These are phyloP conservation scores for Sisor rabdophorus DNA, from an alignment of 2,113 vertebrate species.

Conservation along the genomic window DNA sequence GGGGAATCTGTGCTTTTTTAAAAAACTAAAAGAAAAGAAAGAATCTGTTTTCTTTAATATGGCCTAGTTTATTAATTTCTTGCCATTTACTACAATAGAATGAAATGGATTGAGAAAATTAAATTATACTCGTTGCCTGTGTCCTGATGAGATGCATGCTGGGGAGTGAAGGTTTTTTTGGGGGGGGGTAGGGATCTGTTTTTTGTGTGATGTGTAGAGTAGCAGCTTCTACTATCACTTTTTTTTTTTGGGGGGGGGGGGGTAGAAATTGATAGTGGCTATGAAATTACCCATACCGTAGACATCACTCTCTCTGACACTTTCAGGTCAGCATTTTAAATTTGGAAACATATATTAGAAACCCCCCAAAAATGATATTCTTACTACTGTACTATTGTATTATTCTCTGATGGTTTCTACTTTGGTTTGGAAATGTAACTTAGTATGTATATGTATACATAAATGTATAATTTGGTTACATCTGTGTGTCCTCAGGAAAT, in stretches of 20 bases:
- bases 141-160: constrained; percentile 21
- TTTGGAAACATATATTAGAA: constrained; percentile 24
- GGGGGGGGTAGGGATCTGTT: too few relatives aligned
- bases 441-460: constrained; percentile 50
- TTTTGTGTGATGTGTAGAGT: constrained; percentile 35
- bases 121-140: constrained; percentile 19
- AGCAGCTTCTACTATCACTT: constrained; percentile 30
- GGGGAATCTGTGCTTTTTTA: constrained; percentile 31
- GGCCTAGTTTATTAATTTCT: constrained; percentile 24
- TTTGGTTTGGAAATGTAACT: constrained; percentile 50
- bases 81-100: constrained; percentile 35
- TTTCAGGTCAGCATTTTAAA: constrained; percentile 36
- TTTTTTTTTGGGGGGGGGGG: too few relatives aligned
- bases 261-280: constrained; percentile 16
- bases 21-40: neutral
- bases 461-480: constrained; percentile 55
- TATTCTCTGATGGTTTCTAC: constrained; percentile 29
- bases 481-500: constrained; percentile 20
- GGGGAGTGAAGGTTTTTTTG: constrained; percentile 26
- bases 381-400: constrained; percentile 19
- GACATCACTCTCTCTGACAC: constrained; percentile 23
- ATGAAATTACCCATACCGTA: neutral
- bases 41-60: constrained; percentile 27
- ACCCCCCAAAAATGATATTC: constrained; percentile 23
- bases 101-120: constrained; percentile 8